Evolutionary conservation across 2,797 vertebrate species (phyloP).

Genomic region (Neopelma chrysocephalum): DNA sequence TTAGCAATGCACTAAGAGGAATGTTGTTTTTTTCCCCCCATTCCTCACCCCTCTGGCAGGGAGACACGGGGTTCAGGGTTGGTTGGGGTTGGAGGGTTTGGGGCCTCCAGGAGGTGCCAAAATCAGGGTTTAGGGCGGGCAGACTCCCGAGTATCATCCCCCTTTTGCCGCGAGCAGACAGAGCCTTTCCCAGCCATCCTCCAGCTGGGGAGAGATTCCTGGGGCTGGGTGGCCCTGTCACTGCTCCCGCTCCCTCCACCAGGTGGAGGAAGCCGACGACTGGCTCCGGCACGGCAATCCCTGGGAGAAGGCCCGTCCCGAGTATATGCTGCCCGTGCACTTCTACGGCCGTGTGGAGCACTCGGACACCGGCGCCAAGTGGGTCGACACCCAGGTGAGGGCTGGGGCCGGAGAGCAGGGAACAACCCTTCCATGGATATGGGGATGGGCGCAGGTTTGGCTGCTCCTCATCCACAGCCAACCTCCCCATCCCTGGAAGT

Average conservation of each 20-base stretch:
- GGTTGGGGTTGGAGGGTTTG: too few relatives aligned
- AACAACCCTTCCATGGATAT: rapidly evolving
- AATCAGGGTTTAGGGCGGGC: rapidly evolving
- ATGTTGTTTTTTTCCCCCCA: neutral
- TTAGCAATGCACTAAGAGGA: neutral
- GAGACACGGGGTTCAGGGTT: neutral
- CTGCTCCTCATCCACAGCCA: neutral
- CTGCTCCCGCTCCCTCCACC: neutral
- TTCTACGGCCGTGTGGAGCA: constrained; percentile 92
- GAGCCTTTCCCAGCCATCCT: neutral
- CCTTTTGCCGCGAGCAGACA: neutral
- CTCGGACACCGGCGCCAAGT: constrained; percentile 78
- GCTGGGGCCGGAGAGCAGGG: neutral
- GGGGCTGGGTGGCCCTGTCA: neutral
- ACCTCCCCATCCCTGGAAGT: too few relatives aligned
- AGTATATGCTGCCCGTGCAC: constrained; percentile 96
- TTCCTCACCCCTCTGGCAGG: neutral
- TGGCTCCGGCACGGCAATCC: constrained; percentile 96
- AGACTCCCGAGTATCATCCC: neutral
- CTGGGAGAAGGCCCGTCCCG: constrained; percentile 96
- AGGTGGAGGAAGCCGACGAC: constrained; percentile 97
- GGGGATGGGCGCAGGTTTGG: neutral
- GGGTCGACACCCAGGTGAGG: constrained; percentile 92
- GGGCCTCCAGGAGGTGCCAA: rapidly evolving
- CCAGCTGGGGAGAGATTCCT: rapidly evolving